Percentiles rank a stretch among this genome's conserved stretches.
Conservation (phyloP, 2,113 vertebrate genomes). For the Rattus rattus region DNA sequence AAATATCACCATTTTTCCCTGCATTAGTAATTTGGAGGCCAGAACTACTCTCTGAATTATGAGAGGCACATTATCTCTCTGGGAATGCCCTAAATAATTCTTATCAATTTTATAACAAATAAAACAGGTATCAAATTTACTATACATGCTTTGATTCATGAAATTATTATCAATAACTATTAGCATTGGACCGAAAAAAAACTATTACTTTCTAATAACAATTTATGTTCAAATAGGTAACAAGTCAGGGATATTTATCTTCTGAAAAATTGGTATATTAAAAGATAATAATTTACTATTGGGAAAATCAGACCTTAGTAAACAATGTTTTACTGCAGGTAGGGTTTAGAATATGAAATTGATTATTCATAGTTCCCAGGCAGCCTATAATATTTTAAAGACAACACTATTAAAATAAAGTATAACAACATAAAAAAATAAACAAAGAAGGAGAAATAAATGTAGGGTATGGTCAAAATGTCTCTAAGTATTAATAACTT, state of each 20-base stretch:
- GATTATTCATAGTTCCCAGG: conserved; percentile 22
- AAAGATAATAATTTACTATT: conserved; percentile 52
- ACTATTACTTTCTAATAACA: conserved; percentile 59
- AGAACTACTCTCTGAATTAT: conserved; percentile 33
- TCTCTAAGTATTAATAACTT: conserved; percentile 32
- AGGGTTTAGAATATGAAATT: conserved; percentile 55
- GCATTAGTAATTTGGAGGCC: conserved; percentile 22
- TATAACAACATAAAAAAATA: conserved; percentile 1
- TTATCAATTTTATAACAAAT: conserved; percentile 54
- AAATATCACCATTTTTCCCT: neutral
- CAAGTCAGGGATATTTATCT: conserved; percentile 54
- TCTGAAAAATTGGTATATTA: conserved; percentile 59
- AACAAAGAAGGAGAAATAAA: conserved; percentile 1
- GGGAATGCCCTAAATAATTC: conserved; percentile 68
- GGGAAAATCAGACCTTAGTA: conserved; percentile 33
- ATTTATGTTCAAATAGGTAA: conserved; percentile 66
- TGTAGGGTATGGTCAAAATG: neutral
- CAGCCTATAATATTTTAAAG: conserved; percentile 58
- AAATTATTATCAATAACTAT: conserved; percentile 73
- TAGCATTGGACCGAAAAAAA: conserved; percentile 50
- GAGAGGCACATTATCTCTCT: neutral
- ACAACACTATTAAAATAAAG: neutral
- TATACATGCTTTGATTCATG: conserved; percentile 52
- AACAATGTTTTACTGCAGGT: conserved; percentile 23
- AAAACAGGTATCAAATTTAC: conserved; percentile 61